Conservation (phyloP, 2,113 vertebrate genomes). For the Panthera tigris region DNA sequence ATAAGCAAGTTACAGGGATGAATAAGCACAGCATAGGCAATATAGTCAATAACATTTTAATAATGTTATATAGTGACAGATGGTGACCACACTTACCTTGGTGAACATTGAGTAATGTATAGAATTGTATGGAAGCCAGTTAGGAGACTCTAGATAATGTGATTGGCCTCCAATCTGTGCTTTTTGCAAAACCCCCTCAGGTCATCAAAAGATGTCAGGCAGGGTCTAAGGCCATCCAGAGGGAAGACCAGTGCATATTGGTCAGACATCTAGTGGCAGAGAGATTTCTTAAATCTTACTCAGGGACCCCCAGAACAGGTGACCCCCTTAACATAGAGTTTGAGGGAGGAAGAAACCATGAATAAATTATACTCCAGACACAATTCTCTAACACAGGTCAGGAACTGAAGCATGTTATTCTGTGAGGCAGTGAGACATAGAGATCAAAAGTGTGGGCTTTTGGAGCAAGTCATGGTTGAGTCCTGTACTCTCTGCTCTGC, state of each 20-base stretch:
- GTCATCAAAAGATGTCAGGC: neutral
- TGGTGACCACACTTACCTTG: neutral
- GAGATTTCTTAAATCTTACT: neutral
- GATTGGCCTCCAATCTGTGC: neutral
- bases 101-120: neutral
- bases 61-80: neutral
- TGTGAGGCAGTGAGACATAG: neutral
- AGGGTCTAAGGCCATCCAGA: neutral
- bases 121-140: neutral
- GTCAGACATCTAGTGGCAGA: neutral
- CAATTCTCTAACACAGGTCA: neutral
- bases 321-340: neutral
- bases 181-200: neutral
- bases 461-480: neutral
- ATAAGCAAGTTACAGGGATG: neutral
- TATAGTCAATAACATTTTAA: neutral
- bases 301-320: neutral
- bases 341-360: neutral
- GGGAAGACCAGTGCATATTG: neutral
- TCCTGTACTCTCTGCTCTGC: neutral
- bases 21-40: neutral
- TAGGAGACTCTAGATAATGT: neutral
- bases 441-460: neutral
- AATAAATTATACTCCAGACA: neutral
- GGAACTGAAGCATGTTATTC: neutral